phyloP scores from a whole-genome alignment of 2,797 vertebrate genomes.

The Gambelia wislizenii region DNA sequence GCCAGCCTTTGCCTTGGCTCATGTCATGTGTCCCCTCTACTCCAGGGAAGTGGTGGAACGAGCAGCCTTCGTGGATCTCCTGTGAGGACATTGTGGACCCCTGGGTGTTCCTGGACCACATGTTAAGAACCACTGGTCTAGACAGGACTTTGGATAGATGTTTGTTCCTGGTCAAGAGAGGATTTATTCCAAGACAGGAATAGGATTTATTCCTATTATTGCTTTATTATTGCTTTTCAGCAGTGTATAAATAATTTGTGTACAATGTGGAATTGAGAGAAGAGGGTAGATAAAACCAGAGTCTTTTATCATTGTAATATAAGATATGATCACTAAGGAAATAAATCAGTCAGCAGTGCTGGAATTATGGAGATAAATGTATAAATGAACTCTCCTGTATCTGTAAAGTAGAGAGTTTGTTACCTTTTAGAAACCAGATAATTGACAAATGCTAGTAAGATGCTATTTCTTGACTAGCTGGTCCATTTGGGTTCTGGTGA shows the following conservation, averaged over 20 bases:
- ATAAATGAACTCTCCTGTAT: conserved; percentile 33
- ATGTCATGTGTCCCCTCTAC: too few relatives aligned
- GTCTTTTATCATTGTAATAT: conserved; percentile 17
- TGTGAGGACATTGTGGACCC: too few relatives aligned
- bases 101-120: too few relatives aligned
- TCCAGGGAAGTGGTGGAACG: too few relatives aligned
- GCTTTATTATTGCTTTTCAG: not conserved
- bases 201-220: too few relatives aligned
- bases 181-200: too few relatives aligned
- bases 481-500: conserved; percentile 6
- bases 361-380: conserved; percentile 29
- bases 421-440: conserved; percentile 44
- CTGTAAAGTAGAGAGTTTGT: conserved; percentile 27
- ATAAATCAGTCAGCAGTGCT: not conserved
- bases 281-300: conserved; percentile 9
- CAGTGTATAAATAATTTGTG: not conserved
- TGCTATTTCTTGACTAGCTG: conserved; percentile 52
- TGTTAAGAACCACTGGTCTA: too few relatives aligned
- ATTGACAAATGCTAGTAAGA: conserved; percentile 23
- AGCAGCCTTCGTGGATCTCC: too few relatives aligned
- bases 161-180: not conserved
- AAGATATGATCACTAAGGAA: conserved; percentile 18
- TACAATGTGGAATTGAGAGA: not conserved
- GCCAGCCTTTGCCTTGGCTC: too few relatives aligned
- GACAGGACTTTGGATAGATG: not conserved